Evolutionary conservation across 2,888 invertebrate genomes (phyloP).

Genomic region (Malthinus seriepunctatus): DNA sequence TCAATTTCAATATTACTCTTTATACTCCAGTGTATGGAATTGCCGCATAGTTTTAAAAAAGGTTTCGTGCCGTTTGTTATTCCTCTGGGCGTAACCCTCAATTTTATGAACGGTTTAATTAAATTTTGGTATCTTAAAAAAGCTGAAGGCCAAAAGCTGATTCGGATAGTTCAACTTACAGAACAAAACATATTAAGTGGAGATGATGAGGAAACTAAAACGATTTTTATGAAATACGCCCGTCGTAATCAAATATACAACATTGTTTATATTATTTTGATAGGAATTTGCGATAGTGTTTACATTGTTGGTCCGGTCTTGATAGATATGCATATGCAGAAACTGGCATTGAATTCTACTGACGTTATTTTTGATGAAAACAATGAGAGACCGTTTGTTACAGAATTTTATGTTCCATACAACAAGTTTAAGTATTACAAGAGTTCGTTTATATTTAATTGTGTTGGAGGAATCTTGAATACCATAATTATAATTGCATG

Average conservation of each 20-base stretch:
- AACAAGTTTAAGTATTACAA: constrained; percentile 31
- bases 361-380: neutral
- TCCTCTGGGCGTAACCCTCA: neutral
- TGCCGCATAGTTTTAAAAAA: neutral
- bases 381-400: neutral
- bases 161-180: neutral
- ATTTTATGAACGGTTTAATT: neutral
- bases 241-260: neutral
- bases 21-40: neutral
- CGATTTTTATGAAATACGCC: neutral
- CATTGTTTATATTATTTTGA: neutral
- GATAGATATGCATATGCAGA: neutral
- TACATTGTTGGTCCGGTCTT: neutral
- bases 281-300: neutral
- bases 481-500: constrained; percentile 23
- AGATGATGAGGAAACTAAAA: neutral
- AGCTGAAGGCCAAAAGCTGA: neutral
- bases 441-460: constrained; percentile 17
- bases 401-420: constrained; percentile 35
- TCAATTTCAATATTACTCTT: neutral
- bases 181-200: constrained; percentile 1
- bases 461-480: constrained; percentile 23
- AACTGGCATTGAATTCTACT: neutral
- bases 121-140: neutral
- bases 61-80: neutral